Percentiles rank a stretch among this genome's conserved stretches.
Conservation (phyloP, 1,140 invertebrate genomes). For the Leptinotarsa undecemlineata region DNA sequence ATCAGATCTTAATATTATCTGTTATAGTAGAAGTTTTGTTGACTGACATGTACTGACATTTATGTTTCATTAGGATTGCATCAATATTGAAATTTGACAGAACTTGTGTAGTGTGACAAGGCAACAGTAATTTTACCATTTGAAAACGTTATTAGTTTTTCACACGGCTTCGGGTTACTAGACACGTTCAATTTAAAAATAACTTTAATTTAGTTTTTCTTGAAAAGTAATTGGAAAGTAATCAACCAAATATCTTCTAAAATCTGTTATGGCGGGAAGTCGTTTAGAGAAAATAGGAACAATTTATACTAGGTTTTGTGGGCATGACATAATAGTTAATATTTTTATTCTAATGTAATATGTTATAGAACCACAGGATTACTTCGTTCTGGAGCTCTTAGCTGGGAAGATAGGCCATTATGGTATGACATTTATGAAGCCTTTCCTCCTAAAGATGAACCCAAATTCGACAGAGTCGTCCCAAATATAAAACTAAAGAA, state of each 20-base stretch:
- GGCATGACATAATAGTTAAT: slow-evolving; percentile 35
- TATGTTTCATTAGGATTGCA: too few relatives aligned
- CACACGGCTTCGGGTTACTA: too few relatives aligned
- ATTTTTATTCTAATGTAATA: slow-evolving; percentile 20
- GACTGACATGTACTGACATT: too few relatives aligned
- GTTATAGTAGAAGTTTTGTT: too few relatives aligned
- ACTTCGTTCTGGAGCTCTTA: slow-evolving; percentile 73
- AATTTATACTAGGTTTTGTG: slow-evolving; percentile 67
- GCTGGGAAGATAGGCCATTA: slow-evolving; percentile 77
- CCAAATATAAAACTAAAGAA: slow-evolving; percentile 62
- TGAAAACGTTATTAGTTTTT: too few relatives aligned
- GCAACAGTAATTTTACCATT: too few relatives aligned
- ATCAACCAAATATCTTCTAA: not conserved
- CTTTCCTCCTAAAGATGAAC: slow-evolving; percentile 83
- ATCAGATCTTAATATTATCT: too few relatives aligned
- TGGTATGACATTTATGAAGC: slow-evolving; percentile 88
- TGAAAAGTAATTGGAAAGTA: too few relatives aligned
- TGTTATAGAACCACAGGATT: slow-evolving; percentile 72
- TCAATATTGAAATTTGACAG: too few relatives aligned
- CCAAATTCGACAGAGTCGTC: slow-evolving; percentile 68
- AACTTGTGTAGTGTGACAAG: too few relatives aligned
- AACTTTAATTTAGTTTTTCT: too few relatives aligned
- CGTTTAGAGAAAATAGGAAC: slow-evolving; percentile 74
- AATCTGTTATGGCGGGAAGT: slow-evolving; percentile 63
- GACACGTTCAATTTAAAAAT: too few relatives aligned